A percentile compares a stretch with the other conserved stretches of the same genome.
phyloP scores from a whole-genome alignment of 2,113 vertebrate genomes.

The Lagenorhynchus albirostris region DNA sequence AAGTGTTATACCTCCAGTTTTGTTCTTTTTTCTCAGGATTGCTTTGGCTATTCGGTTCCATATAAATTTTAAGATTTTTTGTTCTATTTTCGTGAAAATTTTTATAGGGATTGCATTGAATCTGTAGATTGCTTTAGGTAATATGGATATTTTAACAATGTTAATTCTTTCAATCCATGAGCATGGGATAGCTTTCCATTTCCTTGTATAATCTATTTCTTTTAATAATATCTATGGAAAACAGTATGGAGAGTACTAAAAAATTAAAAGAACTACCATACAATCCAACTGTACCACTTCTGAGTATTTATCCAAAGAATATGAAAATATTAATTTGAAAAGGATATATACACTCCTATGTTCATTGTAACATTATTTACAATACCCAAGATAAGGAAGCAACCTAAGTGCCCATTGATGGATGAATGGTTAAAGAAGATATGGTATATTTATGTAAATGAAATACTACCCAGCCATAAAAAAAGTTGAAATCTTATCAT shows the following conservation, averaged over 20 bases:
- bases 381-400: neutral
- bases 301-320: neutral
- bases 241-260: neutral
- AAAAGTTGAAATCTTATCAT: neutral
- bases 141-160: neutral
- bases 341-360: neutral
- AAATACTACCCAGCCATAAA: neutral
- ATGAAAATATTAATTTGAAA: neutral
- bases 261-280: neutral
- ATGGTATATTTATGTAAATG: neutral
- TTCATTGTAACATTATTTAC: neutral
- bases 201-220: neutral
- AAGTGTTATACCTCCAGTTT: neutral
- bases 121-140: neutral
- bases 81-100: neutral
- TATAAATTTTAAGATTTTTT: neutral
- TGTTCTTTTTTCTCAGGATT: neutral
- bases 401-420: neutral
- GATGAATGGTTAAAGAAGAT: neutral
- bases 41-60: neutral
- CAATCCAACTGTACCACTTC: neutral
- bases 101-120: neutral
- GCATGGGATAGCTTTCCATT: neutral
- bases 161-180: neutral
- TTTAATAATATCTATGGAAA: neutral